Percentiles rank a stretch among this genome's conserved stretches.
Evolutionary conservation across 2,113 vertebrate species (phyloP).

Genomic region (Platanista minor): DNA sequence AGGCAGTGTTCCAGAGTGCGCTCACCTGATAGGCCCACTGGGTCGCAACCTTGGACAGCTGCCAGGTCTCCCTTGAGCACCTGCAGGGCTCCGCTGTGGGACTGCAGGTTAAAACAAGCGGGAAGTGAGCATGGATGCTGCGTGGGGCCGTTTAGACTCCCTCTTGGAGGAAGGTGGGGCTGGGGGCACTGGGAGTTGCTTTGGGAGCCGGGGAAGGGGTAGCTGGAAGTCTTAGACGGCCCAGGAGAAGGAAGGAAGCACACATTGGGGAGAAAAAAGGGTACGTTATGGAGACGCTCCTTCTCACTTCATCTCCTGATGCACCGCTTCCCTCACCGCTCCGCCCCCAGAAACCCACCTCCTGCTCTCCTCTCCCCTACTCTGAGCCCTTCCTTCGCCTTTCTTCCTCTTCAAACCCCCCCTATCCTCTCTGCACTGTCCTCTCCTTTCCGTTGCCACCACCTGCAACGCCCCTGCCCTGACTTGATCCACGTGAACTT

Average conservation of each 20-base stretch:
- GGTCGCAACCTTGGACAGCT: slow-evolving; percentile 38
- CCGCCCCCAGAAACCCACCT: neutral
- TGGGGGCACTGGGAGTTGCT: too few relatives aligned
- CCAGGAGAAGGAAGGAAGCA: neutral
- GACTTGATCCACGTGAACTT: neutral
- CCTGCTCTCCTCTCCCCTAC: neutral
- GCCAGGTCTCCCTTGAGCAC: slow-evolving; percentile 31
- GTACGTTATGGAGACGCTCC: neutral
- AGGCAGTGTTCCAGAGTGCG: neutral
- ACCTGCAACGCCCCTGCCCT: neutral
- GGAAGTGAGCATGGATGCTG: neutral
- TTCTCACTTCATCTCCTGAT: neutral
- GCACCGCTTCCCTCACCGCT: neutral
- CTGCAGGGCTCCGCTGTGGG: slow-evolving; percentile 1
- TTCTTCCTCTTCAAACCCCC: neutral
- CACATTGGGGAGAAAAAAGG: neutral
- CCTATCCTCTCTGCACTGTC: neutral
- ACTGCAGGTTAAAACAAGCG: neutral
- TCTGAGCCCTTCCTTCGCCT: neutral
- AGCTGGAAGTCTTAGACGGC: neutral
- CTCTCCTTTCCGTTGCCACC: neutral
- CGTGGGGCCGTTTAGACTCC: accelerated
- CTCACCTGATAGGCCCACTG: slow-evolving; percentile 80
- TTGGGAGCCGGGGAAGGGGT: neutral
- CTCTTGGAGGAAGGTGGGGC: neutral